Evolutionary conservation across 2,113 vertebrate species (phyloP).

Genomic region (Alexandromys fortis): DNA sequence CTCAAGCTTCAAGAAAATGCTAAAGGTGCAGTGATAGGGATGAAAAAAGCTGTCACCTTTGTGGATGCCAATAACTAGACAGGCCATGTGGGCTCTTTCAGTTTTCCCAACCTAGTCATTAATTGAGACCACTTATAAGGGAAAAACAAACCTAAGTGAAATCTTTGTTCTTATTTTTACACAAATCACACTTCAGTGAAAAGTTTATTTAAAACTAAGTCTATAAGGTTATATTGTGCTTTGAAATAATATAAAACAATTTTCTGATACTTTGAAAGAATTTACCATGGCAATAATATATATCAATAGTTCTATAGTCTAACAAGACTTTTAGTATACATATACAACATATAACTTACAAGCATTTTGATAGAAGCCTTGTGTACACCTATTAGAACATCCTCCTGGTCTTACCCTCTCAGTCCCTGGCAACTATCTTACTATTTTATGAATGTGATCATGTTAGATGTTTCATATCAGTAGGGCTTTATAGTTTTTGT

Average conservation of each 20-base stretch:
- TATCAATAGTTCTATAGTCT: too few relatives aligned
- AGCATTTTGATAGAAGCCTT: not conserved
- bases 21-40: not conserved
- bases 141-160: not conserved
- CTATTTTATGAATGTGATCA: not conserved
- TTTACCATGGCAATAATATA: not conserved
- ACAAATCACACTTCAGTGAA: not conserved
- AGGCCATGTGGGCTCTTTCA: not conserved
- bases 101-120: not conserved
- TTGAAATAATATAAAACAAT: not conserved
- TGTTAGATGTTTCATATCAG: not conserved
- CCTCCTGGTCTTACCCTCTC: not conserved
- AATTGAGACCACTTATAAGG: not conserved
- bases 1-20: not conserved
- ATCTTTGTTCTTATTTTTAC: not conserved
- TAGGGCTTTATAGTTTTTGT: not conserved
- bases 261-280: not conserved
- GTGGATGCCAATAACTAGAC: not conserved
- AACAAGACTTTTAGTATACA: not conserved
- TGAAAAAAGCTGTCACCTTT: not conserved
- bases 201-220: not conserved
- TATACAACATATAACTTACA: too few relatives aligned
- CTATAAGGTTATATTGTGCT: not conserved
- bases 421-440: too few relatives aligned
- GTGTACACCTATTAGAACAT: not conserved